A percentile compares a stretch with the other conserved stretches of the same genome.
These are phyloP conservation scores for Plagodis dolabraria DNA, from an alignment of 2,888 invertebrate genomes.

Conservation along the genomic window DNA sequence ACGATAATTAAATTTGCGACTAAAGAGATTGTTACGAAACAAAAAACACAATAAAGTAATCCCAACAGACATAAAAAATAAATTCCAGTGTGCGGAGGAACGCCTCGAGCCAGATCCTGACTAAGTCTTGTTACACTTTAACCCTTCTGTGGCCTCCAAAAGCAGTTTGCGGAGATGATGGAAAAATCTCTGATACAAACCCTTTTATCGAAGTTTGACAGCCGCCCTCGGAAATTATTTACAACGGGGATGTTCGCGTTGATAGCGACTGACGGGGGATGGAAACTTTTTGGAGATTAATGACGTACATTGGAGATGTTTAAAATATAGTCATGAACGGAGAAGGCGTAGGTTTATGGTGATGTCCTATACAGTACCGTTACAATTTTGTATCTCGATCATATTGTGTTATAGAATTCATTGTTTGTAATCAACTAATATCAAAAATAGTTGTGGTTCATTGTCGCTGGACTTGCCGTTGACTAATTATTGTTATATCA, in stretches of 20 bases:
- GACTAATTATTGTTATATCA: too few species aligned
- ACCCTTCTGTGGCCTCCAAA: constrained; percentile 1
- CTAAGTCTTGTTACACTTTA: constrained; percentile 1
- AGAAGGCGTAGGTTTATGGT: too few species aligned
- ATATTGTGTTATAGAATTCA: too few species aligned
- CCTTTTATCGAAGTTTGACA: constrained; percentile 49
- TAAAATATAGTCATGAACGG: background rate
- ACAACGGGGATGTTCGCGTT: constrained; percentile 13
- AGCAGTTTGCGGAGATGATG: constrained; percentile 21
- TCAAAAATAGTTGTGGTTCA: too few species aligned
- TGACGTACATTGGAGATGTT: constrained; percentile 2
- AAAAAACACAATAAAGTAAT: background rate
- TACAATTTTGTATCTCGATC: too few species aligned
- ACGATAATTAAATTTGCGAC: too few species aligned
- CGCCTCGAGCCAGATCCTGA: constrained; percentile 1
- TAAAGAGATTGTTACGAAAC: too few species aligned
- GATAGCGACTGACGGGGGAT: constrained; percentile 3
- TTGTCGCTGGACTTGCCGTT: too few species aligned
- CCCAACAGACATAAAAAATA: background rate
- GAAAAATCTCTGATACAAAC: constrained; percentile 37
- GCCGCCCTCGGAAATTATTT: constrained; percentile 18
- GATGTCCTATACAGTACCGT: too few species aligned
- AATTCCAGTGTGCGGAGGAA: constrained; percentile 3
- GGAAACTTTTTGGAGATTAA: constrained; percentile 19
- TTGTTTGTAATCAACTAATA: too few species aligned